Evolutionary conservation across 2,888 invertebrate species (phyloP), one percentile per base, ranked within the genome.

Genomic region (Habrosyne pyritoides): DNA sequence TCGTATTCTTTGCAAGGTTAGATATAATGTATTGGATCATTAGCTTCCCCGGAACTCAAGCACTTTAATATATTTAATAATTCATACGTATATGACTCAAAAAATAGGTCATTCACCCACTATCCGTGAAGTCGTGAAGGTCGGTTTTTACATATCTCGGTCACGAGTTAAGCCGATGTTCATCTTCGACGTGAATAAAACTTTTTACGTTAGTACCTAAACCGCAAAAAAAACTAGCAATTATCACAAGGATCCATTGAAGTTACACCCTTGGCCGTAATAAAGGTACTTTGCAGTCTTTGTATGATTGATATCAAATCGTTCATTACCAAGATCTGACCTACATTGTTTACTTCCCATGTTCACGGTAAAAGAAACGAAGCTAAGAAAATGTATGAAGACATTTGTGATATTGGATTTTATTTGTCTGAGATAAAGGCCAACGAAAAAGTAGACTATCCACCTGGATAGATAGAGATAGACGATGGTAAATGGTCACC

Each of bases 71-170:
- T 47, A 47, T 4, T 12, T 28, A 50, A 26, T 42, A 30, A 48
- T n/a, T 30, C 21, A n/a, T 49, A 42, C 8, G 21, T 21, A 26
- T 46, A 48, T 56, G 52, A 47, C 57, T 70, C 65, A 71, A 67
- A 70, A 83, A 79, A 79, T 83, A 73, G 84, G 78, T 86, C 83
- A 59, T 85, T 85, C 76, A 86, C 84, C 84, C 60, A 69, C 66
- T 60, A 64, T 63, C 67, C 64, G 64, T 64, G 60, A 65, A 64
- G 62, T 66, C 54, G 53, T 65, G 75, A 82, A 86, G 86, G 84
- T 79, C 75, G 67, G 60, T 80, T 80, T 77, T 76, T 72, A 71
- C 69, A 68, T 67, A 77, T 69, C 69, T 71, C 69, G 68, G 73
- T 75, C 75, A 77, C 73, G 69, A 77, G 50, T 42, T 18, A 42